Conservation (phyloP, 2,113 vertebrate species). For the Circaetus cinerascens region DNA sequence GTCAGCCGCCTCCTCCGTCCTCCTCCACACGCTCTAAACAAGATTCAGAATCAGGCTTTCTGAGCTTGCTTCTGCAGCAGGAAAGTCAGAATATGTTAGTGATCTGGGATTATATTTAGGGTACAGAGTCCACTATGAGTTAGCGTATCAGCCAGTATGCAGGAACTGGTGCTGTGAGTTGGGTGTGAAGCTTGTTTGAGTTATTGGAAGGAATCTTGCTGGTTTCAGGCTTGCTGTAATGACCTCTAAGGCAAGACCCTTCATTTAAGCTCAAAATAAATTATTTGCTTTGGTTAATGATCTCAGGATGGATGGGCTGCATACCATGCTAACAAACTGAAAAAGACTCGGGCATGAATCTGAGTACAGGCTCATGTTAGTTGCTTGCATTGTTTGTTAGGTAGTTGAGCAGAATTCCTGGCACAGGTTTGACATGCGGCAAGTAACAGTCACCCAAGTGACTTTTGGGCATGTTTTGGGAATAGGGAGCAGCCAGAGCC, state of each 20-base stretch:
- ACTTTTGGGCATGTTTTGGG: not conserved
- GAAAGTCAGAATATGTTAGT: not conserved
- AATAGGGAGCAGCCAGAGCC: not conserved
- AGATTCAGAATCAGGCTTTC: not conserved
- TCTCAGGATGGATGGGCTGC: not conserved
- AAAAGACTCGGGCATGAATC: not conserved
- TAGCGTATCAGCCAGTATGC: rapidly evolving
- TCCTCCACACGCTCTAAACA: not conserved
- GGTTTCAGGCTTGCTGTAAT: not conserved
- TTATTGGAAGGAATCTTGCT: not conserved
- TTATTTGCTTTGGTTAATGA: not conserved
- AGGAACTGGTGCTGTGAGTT: not conserved
- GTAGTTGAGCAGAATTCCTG: not conserved
- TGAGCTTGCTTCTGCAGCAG: not conserved
- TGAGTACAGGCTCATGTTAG: not conserved
- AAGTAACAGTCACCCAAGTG: too few relatives aligned
- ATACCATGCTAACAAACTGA: not conserved
- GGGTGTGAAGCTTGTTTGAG: not conserved
- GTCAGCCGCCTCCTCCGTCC: not conserved
- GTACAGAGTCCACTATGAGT: not conserved
- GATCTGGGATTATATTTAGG: not conserved
- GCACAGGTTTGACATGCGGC: not conserved
- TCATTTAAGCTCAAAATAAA: not conserved
- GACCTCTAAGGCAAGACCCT: not conserved
- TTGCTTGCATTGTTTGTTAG: rapidly evolving